phyloP scores from a whole-genome alignment of 2,888 invertebrate species.

The Drosophila diplacantha region DNA sequence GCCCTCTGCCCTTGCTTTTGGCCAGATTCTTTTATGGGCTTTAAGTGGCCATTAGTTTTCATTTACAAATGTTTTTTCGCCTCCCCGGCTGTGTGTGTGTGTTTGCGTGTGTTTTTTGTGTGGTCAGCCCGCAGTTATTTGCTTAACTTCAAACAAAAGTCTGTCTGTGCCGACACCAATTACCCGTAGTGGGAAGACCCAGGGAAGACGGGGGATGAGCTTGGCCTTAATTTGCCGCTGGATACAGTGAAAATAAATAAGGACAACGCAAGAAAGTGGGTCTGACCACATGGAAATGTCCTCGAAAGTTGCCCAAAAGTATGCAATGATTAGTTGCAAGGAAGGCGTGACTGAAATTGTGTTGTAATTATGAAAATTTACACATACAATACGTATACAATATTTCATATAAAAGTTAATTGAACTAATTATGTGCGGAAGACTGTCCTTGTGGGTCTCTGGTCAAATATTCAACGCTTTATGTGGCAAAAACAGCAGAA shows the following conservation, averaged over 20 bases:
- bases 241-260: neutral
- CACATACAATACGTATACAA: no score
- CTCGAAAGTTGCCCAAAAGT: neutral
- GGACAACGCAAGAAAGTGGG: neutral
- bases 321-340: neutral
- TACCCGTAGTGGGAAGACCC: slow-evolving; percentile 6
- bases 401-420: neutral
- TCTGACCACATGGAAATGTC: neutral
- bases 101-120: slow-evolving; percentile 1
- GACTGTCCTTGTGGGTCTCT: slow-evolving; percentile 32
- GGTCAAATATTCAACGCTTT: slow-evolving; percentile 54
- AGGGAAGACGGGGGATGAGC: neutral
- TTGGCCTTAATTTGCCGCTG: slow-evolving; percentile 42
- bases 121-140: slow-evolving; percentile 35
- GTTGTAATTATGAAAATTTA: no score
- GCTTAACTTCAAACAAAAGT: slow-evolving; percentile 32
- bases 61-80: slow-evolving; percentile 28
- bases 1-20: neutral
- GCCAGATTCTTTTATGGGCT: slow-evolving; percentile 32
- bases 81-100: slow-evolving; percentile 1
- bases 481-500: slow-evolving; percentile 34
- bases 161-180: slow-evolving; percentile 28
- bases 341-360: neutral
- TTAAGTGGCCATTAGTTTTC: slow-evolving; percentile 38
- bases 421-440: neutral